Evolutionary conservation across 2,797 vertebrate genomes (phyloP).

Genomic region (Scolopax bukidnonensis): DNA sequence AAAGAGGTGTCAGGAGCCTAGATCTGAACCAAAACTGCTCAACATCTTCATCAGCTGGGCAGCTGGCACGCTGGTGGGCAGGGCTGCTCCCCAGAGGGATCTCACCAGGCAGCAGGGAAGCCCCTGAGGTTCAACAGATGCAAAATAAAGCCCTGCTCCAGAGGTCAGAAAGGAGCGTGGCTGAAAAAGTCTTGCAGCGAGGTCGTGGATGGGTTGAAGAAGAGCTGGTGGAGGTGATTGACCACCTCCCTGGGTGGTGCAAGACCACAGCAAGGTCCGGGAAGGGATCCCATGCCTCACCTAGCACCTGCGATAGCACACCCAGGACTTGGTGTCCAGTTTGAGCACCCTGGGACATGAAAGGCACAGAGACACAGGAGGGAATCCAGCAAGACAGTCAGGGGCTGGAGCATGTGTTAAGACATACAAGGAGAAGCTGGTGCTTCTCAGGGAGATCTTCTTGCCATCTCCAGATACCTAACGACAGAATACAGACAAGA

Average conservation of each 20-base stretch:
- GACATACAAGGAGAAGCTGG: neutral
- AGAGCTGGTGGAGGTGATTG: neutral
- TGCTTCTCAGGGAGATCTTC: neutral
- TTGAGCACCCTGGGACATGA: neutral
- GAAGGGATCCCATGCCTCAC: neutral
- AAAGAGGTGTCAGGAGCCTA: neutral
- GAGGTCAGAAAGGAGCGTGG: neutral
- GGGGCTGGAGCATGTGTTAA: accelerated
- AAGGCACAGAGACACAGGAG: neutral
- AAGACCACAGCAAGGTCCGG: neutral
- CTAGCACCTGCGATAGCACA: neutral
- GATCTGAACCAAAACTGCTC: neutral
- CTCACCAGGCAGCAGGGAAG: neutral
- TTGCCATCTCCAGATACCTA: neutral
- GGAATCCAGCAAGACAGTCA: neutral
- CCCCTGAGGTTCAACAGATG: neutral
- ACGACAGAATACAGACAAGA: neutral
- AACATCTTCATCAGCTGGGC: neutral
- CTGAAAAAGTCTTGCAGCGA: accelerated
- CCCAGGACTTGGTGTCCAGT: neutral
- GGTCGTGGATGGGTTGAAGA: neutral
- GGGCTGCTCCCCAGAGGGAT: neutral
- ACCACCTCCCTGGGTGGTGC: neutral
- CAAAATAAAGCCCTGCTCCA: neutral
- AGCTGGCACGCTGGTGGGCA: accelerated